Conservation (phyloP, 1,140 invertebrate species). For the Bombus sylvicola region DNA sequence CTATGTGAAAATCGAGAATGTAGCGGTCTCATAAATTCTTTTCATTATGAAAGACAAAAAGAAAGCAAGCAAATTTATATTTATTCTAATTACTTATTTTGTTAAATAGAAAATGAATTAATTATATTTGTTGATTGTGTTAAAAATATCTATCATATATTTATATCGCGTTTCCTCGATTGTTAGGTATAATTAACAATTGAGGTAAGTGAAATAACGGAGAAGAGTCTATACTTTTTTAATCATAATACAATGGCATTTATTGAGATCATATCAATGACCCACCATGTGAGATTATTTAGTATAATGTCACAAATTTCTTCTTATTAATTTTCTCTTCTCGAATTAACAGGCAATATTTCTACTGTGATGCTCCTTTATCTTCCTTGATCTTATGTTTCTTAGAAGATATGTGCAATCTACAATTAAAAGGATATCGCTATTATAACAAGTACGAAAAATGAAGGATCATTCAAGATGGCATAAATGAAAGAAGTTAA, state of each 20-base stretch:
- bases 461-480: background rate
- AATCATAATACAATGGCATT: no score
- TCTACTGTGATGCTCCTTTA: no score
- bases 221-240: background rate
- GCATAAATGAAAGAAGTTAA: background rate
- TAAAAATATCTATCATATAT: background rate
- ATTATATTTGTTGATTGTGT: constrained; percentile 24
- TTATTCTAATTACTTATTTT: background rate
- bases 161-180: background rate
- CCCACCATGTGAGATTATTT: background rate
- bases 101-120: background rate
- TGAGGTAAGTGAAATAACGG: no score
- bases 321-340: background rate
- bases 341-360: no score
- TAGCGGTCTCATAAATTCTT: background rate
- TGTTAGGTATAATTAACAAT: background rate
- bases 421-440: background rate
- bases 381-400: no score
- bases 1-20: constrained; percentile 11
- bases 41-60: constrained; percentile 1
- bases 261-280: no score
- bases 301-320: background rate
- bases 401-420: no score
- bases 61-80: background rate
- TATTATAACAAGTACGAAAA: background rate